phyloP scores from a whole-genome alignment of 2,113 vertebrate species.

The Notarius lentiginosus region DNA sequence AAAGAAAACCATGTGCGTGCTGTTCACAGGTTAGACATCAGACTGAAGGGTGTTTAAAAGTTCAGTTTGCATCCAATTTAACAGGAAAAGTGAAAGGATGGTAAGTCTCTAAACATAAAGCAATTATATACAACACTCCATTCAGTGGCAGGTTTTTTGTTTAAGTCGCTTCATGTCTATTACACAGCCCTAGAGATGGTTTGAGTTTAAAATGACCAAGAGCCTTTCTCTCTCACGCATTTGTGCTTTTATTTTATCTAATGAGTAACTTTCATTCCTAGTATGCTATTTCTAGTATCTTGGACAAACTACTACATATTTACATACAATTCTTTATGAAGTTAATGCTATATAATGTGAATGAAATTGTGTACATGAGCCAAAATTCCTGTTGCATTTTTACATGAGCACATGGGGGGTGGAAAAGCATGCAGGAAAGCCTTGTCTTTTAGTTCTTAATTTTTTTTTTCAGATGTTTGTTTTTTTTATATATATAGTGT shows the following conservation, averaged over 20 bases:
- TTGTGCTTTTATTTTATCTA: constrained; percentile 40
- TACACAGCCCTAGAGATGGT: neutral
- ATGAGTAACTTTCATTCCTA: constrained; percentile 16
- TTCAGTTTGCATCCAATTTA: neutral
- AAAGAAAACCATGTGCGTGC: neutral
- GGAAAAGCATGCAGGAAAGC: neutral
- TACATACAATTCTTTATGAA: constrained; percentile 18
- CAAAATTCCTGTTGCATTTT: neutral
- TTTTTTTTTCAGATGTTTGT: neutral
- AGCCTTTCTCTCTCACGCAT: too few species aligned
- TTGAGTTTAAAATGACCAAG: neutral
- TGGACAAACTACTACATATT: neutral
- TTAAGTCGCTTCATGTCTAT: neutral
- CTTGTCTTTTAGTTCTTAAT: neutral
- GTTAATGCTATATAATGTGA: neutral
- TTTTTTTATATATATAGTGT: neutral
- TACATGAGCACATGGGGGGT: too few species aligned
- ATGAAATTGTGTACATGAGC: neutral
- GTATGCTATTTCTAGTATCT: neutral
- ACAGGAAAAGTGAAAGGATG: neutral
- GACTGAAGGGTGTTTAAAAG: neutral
- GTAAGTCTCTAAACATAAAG: neutral
- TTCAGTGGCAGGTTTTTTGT: neutral
- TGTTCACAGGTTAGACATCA: neutral
- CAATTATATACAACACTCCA: neutral